Percentiles rank a stretch among this genome's conserved stretches.
Conservation (phyloP, 1,140 invertebrate genomes). For the Drosophila ogumai region DNA sequence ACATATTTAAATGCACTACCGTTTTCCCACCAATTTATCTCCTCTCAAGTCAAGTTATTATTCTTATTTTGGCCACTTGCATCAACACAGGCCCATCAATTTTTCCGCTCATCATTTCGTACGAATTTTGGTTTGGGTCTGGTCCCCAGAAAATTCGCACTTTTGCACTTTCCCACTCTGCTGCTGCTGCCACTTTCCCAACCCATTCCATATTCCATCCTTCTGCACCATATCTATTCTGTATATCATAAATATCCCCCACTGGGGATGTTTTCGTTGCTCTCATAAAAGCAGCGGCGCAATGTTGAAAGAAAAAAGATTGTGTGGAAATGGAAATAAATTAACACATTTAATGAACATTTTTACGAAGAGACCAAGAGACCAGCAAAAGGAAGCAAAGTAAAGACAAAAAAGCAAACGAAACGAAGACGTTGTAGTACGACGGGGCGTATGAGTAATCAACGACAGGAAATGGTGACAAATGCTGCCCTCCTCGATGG, state of each 20-base stretch:
- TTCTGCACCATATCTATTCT: conserved; percentile 20
- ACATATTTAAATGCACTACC: background rate
- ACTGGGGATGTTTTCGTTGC: conserved; percentile 43
- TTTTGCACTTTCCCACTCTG: conserved; percentile 11
- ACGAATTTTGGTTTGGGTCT: conserved; percentile 5
- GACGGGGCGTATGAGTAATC: conserved; percentile 81
- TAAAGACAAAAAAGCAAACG: conserved; percentile 12
- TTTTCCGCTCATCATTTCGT: conserved; percentile 34
- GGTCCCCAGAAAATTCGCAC: conserved; percentile 1
- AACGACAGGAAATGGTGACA: conserved; percentile 82
- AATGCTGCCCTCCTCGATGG: conserved; percentile 49
- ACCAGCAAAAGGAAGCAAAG: conserved; percentile 14
- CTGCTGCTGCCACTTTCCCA: background rate
- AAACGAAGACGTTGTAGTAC: conserved; percentile 46
- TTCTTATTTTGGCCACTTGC: conserved; percentile 28
- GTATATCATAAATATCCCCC: conserved; percentile 52
- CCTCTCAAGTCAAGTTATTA: conserved; percentile 14
- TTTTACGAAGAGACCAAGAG: conserved; percentile 41
- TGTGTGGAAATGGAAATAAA: conserved; percentile 80
- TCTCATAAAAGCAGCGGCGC: conserved; percentile 48
- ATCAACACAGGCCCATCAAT: conserved; percentile 40
- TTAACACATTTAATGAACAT: conserved; percentile 82
- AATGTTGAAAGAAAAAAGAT: conserved; percentile 58
- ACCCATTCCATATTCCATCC: conserved; percentile 9
- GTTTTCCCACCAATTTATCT: conserved; percentile 15